A percentile compares a stretch with the other conserved stretches of the same genome.
phyloP scores from a whole-genome alignment of 2,888 invertebrate species.

The Rhagonycha fulva region DNA sequence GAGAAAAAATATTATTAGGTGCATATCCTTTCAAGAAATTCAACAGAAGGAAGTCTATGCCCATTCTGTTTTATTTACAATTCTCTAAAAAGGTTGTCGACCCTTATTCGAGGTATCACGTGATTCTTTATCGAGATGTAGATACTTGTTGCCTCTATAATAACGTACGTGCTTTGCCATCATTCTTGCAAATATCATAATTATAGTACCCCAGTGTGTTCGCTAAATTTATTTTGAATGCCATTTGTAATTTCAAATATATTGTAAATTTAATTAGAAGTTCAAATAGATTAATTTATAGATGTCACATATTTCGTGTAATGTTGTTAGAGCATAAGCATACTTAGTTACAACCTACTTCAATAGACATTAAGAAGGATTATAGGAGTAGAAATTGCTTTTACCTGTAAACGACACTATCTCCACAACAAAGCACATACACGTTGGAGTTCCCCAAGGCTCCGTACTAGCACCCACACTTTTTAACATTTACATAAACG shows the following conservation, averaged over 20 bases:
- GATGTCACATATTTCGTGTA: slow-evolving; percentile 18
- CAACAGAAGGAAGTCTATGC: neutral
- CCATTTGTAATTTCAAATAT: slow-evolving; percentile 30
- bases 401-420: no score
- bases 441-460: no score
- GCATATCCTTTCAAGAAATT: neutral
- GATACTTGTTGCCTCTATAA: neutral
- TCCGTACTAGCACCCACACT: no score
- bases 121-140: neutral
- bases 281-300: slow-evolving; percentile 36
- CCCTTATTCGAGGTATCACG: neutral
- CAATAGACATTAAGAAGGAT: slow-evolving; percentile 17
- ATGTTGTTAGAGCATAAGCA: slow-evolving; percentile 17
- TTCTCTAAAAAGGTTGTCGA: neutral
- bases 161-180: neutral
- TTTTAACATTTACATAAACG: no score
- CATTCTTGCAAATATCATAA: neutral
- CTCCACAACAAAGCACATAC: no score
- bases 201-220: neutral
- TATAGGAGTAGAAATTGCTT: slow-evolving; percentile 22
- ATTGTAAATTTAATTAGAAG: slow-evolving; percentile 40
- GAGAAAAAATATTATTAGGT: neutral
- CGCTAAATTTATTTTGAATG: slow-evolving; percentile 2
- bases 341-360: slow-evolving; percentile 17
- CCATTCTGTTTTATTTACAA: neutral